Base-by-base conservation (phyloP, 2,888 invertebrate genomes). In the Agrochola macilenta region DNA sequence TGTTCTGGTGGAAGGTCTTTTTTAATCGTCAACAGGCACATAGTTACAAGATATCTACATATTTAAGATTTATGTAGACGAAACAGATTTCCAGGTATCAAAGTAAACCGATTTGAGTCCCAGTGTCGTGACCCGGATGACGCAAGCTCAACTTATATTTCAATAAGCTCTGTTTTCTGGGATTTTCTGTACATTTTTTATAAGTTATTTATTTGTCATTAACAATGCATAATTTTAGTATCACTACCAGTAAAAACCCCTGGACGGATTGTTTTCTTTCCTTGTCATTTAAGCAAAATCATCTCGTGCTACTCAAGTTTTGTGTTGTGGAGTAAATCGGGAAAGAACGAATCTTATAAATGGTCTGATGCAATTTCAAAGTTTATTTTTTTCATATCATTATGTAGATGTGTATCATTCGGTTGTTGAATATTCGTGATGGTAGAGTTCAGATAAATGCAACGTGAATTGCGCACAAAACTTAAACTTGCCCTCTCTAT, bases 1-100 rank as follows among this genome's bases (percentile, higher is more conserved):
- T 94, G 94, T 95, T 93, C 91, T 85, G 81, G 80, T 86, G 87
- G 92, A 94, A 94, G 94, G 94, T 91, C 92, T 90, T 88, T 91
- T 90, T 87, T 88, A 90, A 91, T 89, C 88, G 81, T 87, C 83
- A 83, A 85, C 90, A 88, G 88, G 88, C 89, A 91, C 90, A 83
- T 69, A 79, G 78, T 77, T 76, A 64, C 78, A 49, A 68, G 66
- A 70, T 70, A 61, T 70, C 46, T 70, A 61, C 74, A 57, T 63
- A 60, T 75, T 71, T 69, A 72, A 75, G 43, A 69, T 49, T 73
- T 66, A 77, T 77, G 65, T 75, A 80, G 79, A 82, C 65, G 58
- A 82, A 78, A 82, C 71, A 74, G 64, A 65, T 74, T 82, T 74
- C 79, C 66, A 46, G 52, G 63, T 76, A 74, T 52, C 65, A 72